Conservation (phyloP, 2,888 invertebrate genomes). For the Leptarthrus brevirostris region DNA sequence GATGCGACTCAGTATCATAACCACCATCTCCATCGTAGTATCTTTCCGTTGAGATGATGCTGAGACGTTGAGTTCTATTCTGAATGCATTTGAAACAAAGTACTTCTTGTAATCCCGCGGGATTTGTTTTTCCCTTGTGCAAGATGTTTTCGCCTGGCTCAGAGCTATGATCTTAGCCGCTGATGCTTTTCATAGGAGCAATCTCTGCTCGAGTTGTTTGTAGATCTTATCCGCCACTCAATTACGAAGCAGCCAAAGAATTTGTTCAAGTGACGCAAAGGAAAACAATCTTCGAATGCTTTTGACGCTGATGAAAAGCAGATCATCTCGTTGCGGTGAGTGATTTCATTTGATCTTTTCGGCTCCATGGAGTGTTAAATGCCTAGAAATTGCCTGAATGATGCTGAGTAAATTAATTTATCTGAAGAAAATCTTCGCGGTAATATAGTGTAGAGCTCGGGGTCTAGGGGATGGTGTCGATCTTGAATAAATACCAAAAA, state of each 20-base stretch:
- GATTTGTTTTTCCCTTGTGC: not conserved
- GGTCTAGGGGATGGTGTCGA: no score
- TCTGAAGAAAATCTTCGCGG: not conserved
- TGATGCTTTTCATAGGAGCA: not conserved
- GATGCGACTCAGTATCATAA: no score
- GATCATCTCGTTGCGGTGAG: conserved; percentile 12
- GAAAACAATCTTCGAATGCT: conserved; percentile 24
- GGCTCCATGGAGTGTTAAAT: conserved; percentile 18
- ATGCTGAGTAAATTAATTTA: conserved; percentile 21
- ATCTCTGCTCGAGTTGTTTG: conserved; percentile 16
- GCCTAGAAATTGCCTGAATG: not conserved
- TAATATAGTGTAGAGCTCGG: no score
- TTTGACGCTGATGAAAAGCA: conserved; percentile 20
- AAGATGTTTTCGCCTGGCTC: conserved; percentile 19
- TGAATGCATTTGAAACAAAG: no score
- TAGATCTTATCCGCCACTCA: conserved; percentile 42
- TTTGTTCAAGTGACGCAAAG: not conserved
- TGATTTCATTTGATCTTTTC: conserved; percentile 42
- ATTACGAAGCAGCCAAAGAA: conserved; percentile 22
- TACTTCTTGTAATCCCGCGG: no score
- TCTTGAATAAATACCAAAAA: no score
- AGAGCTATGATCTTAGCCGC: conserved; percentile 26
- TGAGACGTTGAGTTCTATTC: no score
- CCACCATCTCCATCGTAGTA: no score
- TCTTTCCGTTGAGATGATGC: no score